Evolutionary conservation across 2,797 vertebrate species (phyloP).

Genomic region (Chloroceryle inda): DNA sequence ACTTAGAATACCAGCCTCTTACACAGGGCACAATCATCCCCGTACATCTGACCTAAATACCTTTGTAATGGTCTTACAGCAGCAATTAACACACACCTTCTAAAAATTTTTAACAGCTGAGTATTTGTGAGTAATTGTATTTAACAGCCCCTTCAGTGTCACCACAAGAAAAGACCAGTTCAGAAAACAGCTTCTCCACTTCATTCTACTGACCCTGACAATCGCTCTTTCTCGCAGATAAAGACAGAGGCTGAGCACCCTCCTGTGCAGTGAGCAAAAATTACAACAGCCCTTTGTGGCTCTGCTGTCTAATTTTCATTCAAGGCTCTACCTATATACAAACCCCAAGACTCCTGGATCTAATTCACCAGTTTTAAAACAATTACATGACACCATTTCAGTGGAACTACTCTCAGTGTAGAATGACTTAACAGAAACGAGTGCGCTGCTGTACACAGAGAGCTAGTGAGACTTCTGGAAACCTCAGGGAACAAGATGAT

Average conservation of each 20-base stretch:
- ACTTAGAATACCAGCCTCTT: not conserved
- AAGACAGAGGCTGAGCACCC: slow-evolving; percentile 69
- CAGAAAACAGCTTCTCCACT: not conserved
- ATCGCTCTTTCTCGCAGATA: not conserved
- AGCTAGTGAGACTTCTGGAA: not conserved
- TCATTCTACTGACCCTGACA: not conserved
- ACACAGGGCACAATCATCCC: not conserved
- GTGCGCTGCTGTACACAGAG: not conserved
- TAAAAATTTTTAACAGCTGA: not conserved
- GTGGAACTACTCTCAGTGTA: not conserved
- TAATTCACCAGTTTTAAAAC: not conserved
- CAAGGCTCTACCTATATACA: not conserved
- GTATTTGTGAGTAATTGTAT: not conserved
- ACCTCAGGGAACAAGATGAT: slow-evolving; percentile 51
- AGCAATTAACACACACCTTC: slow-evolving; percentile 25
- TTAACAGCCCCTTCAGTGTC: not conserved
- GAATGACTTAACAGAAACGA: not conserved
- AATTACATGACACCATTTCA: not conserved
- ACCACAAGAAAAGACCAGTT: not conserved
- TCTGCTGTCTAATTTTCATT: not conserved
- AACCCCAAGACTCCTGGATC: not conserved
- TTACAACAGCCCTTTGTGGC: slow-evolving; percentile 56
- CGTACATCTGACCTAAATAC: slow-evolving; percentile 49
- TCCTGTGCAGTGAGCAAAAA: slow-evolving; percentile 70
- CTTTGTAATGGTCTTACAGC: not conserved